Base-by-base conservation (phyloP, 2,113 vertebrate genomes). In the Turdus rufiventris region DNA sequence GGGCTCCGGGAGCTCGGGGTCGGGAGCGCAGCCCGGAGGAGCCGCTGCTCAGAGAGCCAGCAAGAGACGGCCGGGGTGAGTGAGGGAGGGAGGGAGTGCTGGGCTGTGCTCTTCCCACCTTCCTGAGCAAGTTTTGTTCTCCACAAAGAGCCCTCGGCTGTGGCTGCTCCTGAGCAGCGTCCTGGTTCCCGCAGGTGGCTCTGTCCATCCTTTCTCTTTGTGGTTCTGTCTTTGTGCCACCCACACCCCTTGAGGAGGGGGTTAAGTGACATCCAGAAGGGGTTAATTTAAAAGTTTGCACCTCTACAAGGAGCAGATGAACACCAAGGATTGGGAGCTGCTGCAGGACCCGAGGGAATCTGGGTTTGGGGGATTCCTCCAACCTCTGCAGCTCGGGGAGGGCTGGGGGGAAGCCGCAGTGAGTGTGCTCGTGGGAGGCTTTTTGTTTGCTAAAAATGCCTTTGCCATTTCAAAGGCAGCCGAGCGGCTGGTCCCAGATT, bases 11-110 rank as follows among this genome's bases (percentile, higher is more conserved):
- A 98, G 95, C 62, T 88, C 98, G 2, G 97, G 93, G 0, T 15
- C 96, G 0, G 98, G 94, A 2, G 31, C 96, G 6, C 97, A 97
- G 43, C 95, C 97, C 10, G 97, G 97, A 48, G 98, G 97, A 75
- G 96, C 97, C 33, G 88, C 98, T 4, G 97, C 97, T 31, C 98
- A 98, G 77, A 98, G 99, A 51, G 93, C 96, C 94, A 98, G 94
- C 96, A 99, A 99, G 96, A 98, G 99, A 62, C 94, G 98, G 29
- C 97, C 98, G 1, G 97, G 95, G 99, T 99, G 96, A 98, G 99
- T 97, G 18, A n/a, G 12, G 1, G 18, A 29, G 18, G 1, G 38
- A 33, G 50, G 3, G 45, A 8, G 43, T 8, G n/a, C n/a, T 38
- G 26, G 42, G 21, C 24, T 47, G 12, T 9, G 3, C 50, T 28